Percentiles rank a stretch among this genome's conserved stretches.
Evolutionary conservation across 1,140 invertebrate genomes (phyloP).

Genomic region (Drosophila carrolli): DNA sequence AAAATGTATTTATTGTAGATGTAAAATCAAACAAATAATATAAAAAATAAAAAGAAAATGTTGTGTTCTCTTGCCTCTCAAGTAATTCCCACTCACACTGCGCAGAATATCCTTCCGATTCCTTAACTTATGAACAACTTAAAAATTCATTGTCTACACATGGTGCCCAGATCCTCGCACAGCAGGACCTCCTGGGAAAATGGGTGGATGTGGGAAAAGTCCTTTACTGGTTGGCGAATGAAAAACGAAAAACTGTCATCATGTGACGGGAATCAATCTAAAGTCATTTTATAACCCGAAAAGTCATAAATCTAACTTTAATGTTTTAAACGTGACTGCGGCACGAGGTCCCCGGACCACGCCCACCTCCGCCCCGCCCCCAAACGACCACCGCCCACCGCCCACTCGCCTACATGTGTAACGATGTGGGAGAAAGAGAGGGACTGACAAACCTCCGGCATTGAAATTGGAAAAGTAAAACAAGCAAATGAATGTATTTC

Average conservation of each 20-base stretch:
- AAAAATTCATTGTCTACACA: conserved; percentile 84
- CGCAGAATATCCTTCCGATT: conserved; percentile 16
- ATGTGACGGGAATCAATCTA: conserved; percentile 85
- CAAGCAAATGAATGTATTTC: conserved; percentile 83
- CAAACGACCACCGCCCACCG: too few relatives aligned
- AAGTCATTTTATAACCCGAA: conserved; percentile 85
- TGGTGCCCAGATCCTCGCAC: conserved; percentile 53
- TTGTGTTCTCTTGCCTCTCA: too few relatives aligned
- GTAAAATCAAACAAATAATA: not conserved
- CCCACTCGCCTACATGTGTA: conserved; percentile 41
- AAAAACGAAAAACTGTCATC: conserved; percentile 84
- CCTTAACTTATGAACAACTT: conserved; percentile 80
- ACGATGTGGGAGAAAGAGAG: conserved; percentile 27
- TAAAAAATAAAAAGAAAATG: not conserved
- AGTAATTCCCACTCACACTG: not conserved
- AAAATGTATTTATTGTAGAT: too few relatives aligned
- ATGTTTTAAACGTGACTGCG: conserved; percentile 84
- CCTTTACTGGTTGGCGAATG: conserved; percentile 48
- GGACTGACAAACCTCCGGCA: conserved; percentile 50
- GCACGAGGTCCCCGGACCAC: conserved; percentile 55
- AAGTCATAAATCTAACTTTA: conserved; percentile 85
- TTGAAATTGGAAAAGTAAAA: conserved; percentile 82
- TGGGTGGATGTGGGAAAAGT: conserved; percentile 9
- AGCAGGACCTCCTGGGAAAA: conserved; percentile 34
- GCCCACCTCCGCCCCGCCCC: conserved; percentile 10